These are phyloP conservation scores for Macrotis lagotis DNA, from an alignment of 2,113 vertebrate genomes.

Conservation along the genomic window DNA sequence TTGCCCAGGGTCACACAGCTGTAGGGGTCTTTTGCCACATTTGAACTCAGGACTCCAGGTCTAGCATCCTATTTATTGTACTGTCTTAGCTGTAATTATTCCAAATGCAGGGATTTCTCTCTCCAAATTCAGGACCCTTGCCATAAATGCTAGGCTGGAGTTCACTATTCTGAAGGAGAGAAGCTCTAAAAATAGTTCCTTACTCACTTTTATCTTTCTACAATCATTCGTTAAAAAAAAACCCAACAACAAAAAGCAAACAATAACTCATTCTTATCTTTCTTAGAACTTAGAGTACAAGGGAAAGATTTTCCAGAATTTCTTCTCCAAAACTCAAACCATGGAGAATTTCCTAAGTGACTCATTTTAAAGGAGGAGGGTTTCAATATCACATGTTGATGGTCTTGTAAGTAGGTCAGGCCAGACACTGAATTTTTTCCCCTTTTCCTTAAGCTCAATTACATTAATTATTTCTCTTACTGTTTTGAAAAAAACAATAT, in stretches of 20 bases:
- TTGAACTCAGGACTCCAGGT: not conserved
- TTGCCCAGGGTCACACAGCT: not conserved
- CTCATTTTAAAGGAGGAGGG: not conserved
- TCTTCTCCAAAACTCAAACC: not conserved
- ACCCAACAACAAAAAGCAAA: not conserved
- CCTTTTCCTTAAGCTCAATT: conserved; percentile 33
- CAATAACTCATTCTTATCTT: not conserved
- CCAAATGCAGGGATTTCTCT: not conserved
- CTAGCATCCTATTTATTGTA: not conserved
- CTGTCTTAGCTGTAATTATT: not conserved
- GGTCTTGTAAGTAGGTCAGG: conserved; percentile 28
- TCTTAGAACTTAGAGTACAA: not conserved
- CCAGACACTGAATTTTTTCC: conserved; percentile 22
- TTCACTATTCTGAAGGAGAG: not conserved
- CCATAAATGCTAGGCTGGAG: not conserved
- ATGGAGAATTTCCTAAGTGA: not conserved
- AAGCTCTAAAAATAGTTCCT: not conserved
- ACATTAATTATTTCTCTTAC: not conserved
- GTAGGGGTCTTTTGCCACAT: not conserved
- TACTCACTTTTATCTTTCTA: conserved; percentile 3
- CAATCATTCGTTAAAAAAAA: not conserved
- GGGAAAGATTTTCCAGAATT: conserved; percentile 25
- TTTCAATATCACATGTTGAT: conserved; percentile 7
- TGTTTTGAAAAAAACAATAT: conserved; percentile 13
- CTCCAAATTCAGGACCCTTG: not conserved